phyloP scores from a whole-genome alignment of 1,140 invertebrate species.

The Formica exsecta region DNA sequence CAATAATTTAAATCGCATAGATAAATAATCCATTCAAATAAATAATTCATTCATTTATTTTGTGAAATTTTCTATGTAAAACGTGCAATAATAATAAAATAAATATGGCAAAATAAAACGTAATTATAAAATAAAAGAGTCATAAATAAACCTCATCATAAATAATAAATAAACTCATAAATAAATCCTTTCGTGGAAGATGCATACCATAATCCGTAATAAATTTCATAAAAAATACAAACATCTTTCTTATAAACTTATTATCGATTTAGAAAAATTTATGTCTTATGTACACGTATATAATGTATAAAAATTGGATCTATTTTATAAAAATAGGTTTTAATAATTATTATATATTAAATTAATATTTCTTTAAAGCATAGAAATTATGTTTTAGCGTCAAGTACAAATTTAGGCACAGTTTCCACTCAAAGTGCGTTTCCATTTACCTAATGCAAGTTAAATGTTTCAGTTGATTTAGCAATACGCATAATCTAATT shows the following conservation, averaged over 20 bases:
- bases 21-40: background rate
- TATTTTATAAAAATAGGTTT: background rate
- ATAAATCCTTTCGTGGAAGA: background rate
- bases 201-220: background rate
- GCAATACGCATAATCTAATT: conserved; percentile 9
- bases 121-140: background rate
- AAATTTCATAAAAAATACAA: background rate
- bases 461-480: conserved; percentile 16
- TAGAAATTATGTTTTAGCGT: background rate
- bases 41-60: background rate
- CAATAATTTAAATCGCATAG: background rate
- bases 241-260: background rate
- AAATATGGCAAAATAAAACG: background rate
- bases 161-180: too few species aligned
- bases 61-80: too few species aligned
- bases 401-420: background rate
- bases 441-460: conserved; percentile 22
- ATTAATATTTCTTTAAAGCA: background rate
- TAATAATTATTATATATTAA: background rate
- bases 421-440: background rate
- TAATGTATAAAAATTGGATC: background rate
- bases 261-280: background rate
- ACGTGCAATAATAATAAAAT: background rate
- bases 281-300: background rate
- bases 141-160: too few species aligned